These are phyloP conservation scores for Himalopsyche anomala DNA, from an alignment of 2,888 invertebrate genomes.

Conservation along the genomic window DNA sequence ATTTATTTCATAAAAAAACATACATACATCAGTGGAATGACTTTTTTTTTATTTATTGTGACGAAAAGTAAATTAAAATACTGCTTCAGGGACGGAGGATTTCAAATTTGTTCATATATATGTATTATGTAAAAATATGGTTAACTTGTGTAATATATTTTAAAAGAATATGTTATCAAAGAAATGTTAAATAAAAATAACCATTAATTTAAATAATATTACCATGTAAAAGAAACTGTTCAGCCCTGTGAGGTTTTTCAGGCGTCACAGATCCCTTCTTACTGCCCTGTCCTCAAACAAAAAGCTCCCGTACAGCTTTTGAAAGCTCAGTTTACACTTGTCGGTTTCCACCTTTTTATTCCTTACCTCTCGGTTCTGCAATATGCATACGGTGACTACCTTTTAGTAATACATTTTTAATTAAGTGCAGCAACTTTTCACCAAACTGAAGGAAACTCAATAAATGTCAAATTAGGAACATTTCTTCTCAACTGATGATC, in stretches of 20 bases:
- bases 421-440: too few relatives aligned
- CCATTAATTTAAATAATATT: conserved; percentile 2
- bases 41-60: too few relatives aligned
- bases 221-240: conserved; percentile 13
- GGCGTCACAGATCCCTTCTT: conserved; percentile 22
- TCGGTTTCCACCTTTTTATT: conserved; percentile 24
- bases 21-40: too few relatives aligned
- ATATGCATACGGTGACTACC: background rate
- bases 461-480: too few relatives aligned
- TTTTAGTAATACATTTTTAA: background rate
- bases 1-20: too few relatives aligned
- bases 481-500: too few relatives aligned
- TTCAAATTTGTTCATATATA: too few relatives aligned
- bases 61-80: too few relatives aligned
- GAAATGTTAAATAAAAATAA: background rate
- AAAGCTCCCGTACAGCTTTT: conserved; percentile 29
- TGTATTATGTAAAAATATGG: too few relatives aligned
- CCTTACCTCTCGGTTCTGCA: background rate
- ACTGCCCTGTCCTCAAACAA: conserved; percentile 5
- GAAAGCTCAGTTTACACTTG: conserved; percentile 18
- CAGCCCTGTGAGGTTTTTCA: conserved; percentile 20
- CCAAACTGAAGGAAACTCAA: too few relatives aligned
- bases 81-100: too few relatives aligned
- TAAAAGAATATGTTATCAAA: background rate
- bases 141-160: too few relatives aligned